Percentiles rank a stretch among this genome's conserved stretches.
phyloP scores from a whole-genome alignment of 2,888 invertebrate genomes.

The Chelonus formosanus region DNA sequence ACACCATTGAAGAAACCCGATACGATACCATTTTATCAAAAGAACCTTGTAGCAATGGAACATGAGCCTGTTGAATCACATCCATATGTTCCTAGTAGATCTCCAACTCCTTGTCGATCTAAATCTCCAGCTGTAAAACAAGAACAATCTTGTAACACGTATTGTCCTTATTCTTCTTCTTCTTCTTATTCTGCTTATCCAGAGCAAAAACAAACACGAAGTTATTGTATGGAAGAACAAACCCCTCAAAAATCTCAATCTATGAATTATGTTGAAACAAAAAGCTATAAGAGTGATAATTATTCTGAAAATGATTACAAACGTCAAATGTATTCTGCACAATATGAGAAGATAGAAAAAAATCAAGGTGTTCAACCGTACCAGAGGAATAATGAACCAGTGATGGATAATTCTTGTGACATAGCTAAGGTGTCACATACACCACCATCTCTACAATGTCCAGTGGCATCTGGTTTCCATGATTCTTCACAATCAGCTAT shows the following conservation, averaged over 20 bases:
- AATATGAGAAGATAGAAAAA: background rate
- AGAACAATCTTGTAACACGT: background rate
- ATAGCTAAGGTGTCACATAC: slow-evolving; percentile 48
- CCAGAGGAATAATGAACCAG: background rate
- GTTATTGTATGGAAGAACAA: background rate
- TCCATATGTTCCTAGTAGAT: slow-evolving; percentile 54
- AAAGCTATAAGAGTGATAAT: background rate
- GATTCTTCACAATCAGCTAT: slow-evolving; percentile 38
- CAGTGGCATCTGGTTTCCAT: slow-evolving; percentile 36
- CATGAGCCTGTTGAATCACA: slow-evolving; percentile 54
- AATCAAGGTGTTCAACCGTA: background rate
- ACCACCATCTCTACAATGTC: slow-evolving; percentile 51
- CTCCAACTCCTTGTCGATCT: slow-evolving; percentile 66
- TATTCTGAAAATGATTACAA: background rate
- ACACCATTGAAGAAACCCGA: slow-evolving; percentile 73
- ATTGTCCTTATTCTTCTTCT: background rate
- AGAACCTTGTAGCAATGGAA: slow-evolving; percentile 74
- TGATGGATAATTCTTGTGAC: slow-evolving; percentile 44
- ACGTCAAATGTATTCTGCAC: background rate
- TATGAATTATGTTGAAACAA: background rate
- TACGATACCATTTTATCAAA: slow-evolving; percentile 82
- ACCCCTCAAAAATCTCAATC: background rate
- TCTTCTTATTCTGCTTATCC: background rate
- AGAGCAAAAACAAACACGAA: slow-evolving; percentile 1
- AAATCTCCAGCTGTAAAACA: slow-evolving; percentile 72